Conservation (phyloP, 2,113 vertebrate genomes). For the Vulpes vulpes region DNA sequence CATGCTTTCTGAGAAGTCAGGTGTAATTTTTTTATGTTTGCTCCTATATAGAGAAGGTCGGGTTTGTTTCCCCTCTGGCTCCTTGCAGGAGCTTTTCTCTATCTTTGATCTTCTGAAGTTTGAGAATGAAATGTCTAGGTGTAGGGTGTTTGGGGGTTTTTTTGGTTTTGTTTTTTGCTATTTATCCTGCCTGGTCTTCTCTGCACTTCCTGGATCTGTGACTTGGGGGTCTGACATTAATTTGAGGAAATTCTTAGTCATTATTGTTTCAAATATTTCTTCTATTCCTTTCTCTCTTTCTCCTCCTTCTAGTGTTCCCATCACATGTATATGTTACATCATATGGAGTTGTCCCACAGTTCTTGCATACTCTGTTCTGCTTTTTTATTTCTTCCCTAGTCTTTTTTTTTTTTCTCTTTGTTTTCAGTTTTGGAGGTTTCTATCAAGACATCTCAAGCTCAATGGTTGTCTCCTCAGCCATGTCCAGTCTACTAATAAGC, state of each 20-base stretch:
- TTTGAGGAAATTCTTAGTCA: neutral
- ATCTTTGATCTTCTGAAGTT: neutral
- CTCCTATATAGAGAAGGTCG: neutral
- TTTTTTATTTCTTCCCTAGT: neutral
- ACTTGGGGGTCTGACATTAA: neutral
- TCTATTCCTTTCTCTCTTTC: neutral
- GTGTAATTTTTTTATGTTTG: neutral
- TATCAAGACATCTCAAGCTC: neutral
- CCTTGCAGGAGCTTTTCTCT: neutral
- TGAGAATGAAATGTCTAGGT: neutral
- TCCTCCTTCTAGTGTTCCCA: neutral
- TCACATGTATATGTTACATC: neutral
- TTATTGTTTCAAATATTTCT: neutral
- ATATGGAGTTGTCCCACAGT: neutral
- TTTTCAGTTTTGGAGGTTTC: neutral
- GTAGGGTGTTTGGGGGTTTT: neutral
- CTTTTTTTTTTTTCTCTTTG: neutral
- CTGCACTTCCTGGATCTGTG: neutral
- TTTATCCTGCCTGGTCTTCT: neutral
- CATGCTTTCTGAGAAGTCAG: neutral
- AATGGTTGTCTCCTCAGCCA: neutral
- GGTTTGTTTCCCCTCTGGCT: neutral
- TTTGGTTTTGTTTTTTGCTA: neutral
- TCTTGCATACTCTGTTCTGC: neutral
- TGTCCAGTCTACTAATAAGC: neutral